Base-by-base conservation (phyloP, 2,888 invertebrate species). In the Altica lythri region DNA sequence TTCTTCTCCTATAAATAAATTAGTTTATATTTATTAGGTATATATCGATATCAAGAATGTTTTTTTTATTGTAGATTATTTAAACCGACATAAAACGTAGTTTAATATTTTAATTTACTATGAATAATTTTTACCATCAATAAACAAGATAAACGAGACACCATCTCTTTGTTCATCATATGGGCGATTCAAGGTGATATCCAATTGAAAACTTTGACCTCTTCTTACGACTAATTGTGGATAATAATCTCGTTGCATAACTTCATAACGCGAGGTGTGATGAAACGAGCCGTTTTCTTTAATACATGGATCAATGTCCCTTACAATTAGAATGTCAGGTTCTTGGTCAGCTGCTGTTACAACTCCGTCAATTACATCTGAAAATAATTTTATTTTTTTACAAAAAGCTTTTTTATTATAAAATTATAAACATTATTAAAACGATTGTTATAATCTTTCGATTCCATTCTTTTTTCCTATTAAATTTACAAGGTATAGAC, bases 111-210 rank as follows among this genome's bases (percentile, higher is more conserved):
- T n/a, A n/a, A n/a, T n/a, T n/a, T n/a, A n/a, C 13, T 27, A 14
- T 18, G 9, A 12, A 47, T 8, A 13, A 45, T 35, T 19, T 19
- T 63, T 75, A 81, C 89, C 90, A 69, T 84, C 81, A 14, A 91
- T 85, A 42, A 87, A 87, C 71, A 94, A 92, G 51, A 93, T 88
- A 65, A 94, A 86, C 29, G 90, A 90, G 35, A 95, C 79, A 4
- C 88, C 90, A 76, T 95, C 94, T 68, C 79, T 83, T 10, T 79
- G 80, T 13, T 85, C 81, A 66, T 88, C 84, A 73, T 87, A 95
- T 9, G 86, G 83, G 43, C 92, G 81, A 68, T 86, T 90, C 53
- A 93, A 81, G 9, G 82, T 80, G 48, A 95, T 78, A 65, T 86
- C 84, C 35, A 91, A 72, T 68, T 80, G 81, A 75, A 95, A 94